Base-by-base conservation (phyloP, 2,797 vertebrate genomes). In the Rhynchonycteris naso region DNA sequence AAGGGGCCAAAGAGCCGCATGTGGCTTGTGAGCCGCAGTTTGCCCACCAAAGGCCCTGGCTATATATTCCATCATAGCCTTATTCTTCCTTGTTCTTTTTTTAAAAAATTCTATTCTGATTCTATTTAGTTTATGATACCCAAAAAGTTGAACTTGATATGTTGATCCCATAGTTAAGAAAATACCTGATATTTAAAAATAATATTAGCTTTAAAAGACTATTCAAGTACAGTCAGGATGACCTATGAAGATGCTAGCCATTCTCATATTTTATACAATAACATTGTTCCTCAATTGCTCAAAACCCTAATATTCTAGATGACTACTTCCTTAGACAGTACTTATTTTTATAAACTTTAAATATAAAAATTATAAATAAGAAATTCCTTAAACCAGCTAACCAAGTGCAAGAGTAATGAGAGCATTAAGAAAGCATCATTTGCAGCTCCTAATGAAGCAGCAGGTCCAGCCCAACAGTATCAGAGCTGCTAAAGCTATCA, bases 151-250 rank as follows among this genome's bases (percentile, higher is more conserved):
- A 68, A 78, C 69, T 76, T 85, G 24, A 16, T 68, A 78, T 52
- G 9, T 24, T 92, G 76, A 68, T 76, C 21, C 28, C 47, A 84
- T 69, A 43, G n/a, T 54, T 69, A 61, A 90, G 19, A 78, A 74
- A 22, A 87, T 16, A 85, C 21, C 6, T 59, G 4, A 88, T 88
- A 28, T 52, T 68, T 15, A 9, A 47, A 26, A 59, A 3, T 47
- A 94, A 85, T 43, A 90, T 47, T 52, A 79, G 21, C 13, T 85
- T 72, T 47, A 65, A 84, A 94, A 79, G 28, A 56, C 22, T 85
- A 68, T 59, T 56, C 66, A 65, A 52, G 11, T 30, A 30, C 2
- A 58, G 35, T 52, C 7, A 35, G 13, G 74, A 5, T 71, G 30
- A 61, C 47, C 33, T 80, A 65, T 28, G 19, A 72, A 80, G 47